Percentiles rank a stretch among this genome's conserved stretches.
Conservation (phyloP, 2,113 vertebrate genomes). For the Chaetodon auriga region DNA sequence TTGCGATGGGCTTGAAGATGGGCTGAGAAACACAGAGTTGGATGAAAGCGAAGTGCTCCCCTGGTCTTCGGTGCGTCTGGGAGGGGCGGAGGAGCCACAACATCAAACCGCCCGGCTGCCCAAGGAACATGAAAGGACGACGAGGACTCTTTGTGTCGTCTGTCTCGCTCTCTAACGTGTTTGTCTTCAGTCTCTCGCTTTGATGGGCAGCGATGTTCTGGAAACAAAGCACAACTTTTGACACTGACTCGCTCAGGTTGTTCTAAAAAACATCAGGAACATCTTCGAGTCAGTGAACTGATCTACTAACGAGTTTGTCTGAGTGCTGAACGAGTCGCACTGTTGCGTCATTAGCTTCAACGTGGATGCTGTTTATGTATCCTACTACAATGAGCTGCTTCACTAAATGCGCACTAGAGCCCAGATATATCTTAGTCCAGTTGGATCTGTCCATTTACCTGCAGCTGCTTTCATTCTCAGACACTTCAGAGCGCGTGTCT, state of each 20-base stretch:
- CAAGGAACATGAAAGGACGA: conserved; percentile 61
- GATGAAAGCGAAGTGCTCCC: conserved; percentile 60
- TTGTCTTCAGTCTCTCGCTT: not conserved
- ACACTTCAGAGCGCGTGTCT: too few species aligned
- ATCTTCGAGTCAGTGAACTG: too few species aligned
- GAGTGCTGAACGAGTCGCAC: too few species aligned
- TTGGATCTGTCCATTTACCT: not conserved
- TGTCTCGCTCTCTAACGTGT: conserved; percentile 2
- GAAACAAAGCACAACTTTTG: not conserved
- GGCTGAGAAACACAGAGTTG: conserved; percentile 35
- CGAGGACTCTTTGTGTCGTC: conserved; percentile 29
- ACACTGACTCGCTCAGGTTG: conserved; percentile 16
- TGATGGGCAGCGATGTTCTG: not conserved
- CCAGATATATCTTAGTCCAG: too few species aligned
- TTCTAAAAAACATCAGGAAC: not conserved
- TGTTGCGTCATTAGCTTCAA: too few species aligned
- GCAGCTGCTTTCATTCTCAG: not conserved
- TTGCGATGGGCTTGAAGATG: conserved; percentile 64
- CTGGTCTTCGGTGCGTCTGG: conserved; percentile 46
- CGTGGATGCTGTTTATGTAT: too few species aligned
- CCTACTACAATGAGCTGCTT: too few species aligned
- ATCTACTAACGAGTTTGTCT: too few species aligned
- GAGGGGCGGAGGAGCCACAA: conserved; percentile 43
- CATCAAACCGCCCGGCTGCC: conserved; percentile 55
- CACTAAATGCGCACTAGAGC: too few species aligned